phyloP scores from a whole-genome alignment of 2,113 vertebrate genomes.

The Labeo catla region DNA sequence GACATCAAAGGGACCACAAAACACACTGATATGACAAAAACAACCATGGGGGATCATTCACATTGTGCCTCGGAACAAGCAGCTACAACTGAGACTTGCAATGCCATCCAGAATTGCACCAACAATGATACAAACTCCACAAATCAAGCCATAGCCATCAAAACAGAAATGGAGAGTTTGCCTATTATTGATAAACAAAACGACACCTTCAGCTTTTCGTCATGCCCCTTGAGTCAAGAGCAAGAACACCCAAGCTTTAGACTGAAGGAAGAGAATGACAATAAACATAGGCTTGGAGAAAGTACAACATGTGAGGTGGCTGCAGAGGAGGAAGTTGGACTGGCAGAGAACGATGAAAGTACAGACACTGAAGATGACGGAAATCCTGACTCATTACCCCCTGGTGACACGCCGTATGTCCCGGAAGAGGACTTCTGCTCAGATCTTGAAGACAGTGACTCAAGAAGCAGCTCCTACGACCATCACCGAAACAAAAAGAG shows the following conservation, averaged over 20 bases:
- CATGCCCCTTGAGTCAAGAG: not conserved
- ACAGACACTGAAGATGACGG: not conserved
- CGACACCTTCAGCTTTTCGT: not conserved
- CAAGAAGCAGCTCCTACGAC: constrained; percentile 15
- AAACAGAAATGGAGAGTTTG: not conserved
- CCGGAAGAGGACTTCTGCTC: constrained; percentile 41
- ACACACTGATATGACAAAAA: not conserved
- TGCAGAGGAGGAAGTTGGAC: not conserved
- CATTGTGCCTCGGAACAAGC: not conserved
- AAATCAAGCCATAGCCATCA: not conserved
- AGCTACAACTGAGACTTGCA: not conserved
- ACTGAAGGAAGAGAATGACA: not conserved
- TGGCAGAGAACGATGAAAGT: constrained; percentile 16
- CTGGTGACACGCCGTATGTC: constrained; percentile 8
- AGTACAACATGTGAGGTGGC: constrained; percentile 28
- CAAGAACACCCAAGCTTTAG: not conserved
- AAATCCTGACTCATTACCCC: constrained; percentile 2
- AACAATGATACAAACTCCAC: not conserved
- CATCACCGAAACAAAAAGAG: not conserved
- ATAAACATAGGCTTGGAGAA: constrained; percentile 15
- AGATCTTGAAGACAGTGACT: constrained; percentile 26
- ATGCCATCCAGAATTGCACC: not conserved
- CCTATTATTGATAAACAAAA: not conserved
- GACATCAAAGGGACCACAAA: not conserved
- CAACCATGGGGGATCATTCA: not conserved